Conservation (phyloP, 2,797 vertebrate species). For the Sorex maritimensis region DNA sequence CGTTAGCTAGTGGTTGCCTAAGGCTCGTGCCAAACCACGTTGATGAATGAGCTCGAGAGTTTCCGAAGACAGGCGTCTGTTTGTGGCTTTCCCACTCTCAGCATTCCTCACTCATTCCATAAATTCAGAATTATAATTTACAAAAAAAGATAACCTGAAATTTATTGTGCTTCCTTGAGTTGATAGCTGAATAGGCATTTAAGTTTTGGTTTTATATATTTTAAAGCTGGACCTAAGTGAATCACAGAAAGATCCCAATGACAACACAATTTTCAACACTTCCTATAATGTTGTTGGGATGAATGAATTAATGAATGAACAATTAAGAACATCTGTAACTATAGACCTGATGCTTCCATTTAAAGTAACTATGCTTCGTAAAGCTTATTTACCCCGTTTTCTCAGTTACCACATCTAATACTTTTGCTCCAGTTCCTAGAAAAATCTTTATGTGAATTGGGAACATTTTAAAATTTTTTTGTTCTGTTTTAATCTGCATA, state of each 20-base stretch:
- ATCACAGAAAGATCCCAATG: not conserved
- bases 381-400: conserved; percentile 66
- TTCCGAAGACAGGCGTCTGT: too few species aligned
- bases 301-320: conserved; percentile 7
- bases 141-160: not conserved
- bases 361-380: conserved; percentile 72
- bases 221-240: conserved; percentile 2
- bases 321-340: not conserved
- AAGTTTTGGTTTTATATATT: not conserved
- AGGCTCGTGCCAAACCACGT: too few species aligned
- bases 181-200: not conserved
- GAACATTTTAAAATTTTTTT: conserved; percentile 89
- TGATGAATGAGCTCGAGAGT: too few species aligned
- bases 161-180: not conserved
- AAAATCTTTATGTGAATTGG: conserved; percentile 87
- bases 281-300: not conserved
- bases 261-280: not conserved
- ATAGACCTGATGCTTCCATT: not conserved
- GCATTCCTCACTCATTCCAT: too few species aligned
- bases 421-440: conserved; percentile 85
- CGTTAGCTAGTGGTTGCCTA: too few species aligned
- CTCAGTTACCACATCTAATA: conserved; percentile 83
- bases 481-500: conserved; percentile 90
- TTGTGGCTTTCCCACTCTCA: too few species aligned
- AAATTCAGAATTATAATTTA: too few species aligned